Evolutionary conservation across 2,888 invertebrate species (phyloP), one percentile per base, ranked within the genome.

Genomic region (Bibio marci): DNA sequence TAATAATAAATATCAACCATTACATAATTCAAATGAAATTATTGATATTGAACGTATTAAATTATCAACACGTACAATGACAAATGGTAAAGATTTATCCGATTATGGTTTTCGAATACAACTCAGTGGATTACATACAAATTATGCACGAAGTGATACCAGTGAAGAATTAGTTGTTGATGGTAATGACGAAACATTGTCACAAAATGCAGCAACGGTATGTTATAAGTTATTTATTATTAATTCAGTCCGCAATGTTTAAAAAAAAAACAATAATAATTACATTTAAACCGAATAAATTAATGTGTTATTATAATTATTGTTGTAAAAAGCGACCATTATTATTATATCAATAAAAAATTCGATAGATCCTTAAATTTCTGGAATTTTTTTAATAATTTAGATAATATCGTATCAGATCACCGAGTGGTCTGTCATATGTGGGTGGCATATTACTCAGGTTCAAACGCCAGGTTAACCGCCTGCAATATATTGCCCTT

Each of bases 31-130:
- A 26, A 46, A 47, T 43, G 60, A 59, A 30, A 52, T 61, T 49
- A 51, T 61, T 49, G 59, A 61, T 47, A 50, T 62, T 45, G 62
- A 62, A 48, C 52, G 60, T 47, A 52, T 62, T 45, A 62, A 62
- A 46, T 50, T 62, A 50, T 59, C 62, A 34, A 57, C 62, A 34
- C 57, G 58, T 25, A 43, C 48, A 34, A 48, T 48, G 31, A 41
- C 48, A 26, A 45, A 47, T 45, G 38, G 48, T 41, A 43, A 49
- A 38, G 61, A 62, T 46, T 50, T 62, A 44, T 60, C 61, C 37
- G 62, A 62, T 50, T 62, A 61, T 44, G 62, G 62, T 27, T 62
- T 62, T 49, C 54, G 62, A 55, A 62, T 62, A 59, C 62, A 62
- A 44, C 48, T 62, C 47, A 62, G 62, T 26, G 62, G 62, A 5